phyloP scores from a whole-genome alignment of 2,888 invertebrate genomes.

The Troilus luridus region DNA sequence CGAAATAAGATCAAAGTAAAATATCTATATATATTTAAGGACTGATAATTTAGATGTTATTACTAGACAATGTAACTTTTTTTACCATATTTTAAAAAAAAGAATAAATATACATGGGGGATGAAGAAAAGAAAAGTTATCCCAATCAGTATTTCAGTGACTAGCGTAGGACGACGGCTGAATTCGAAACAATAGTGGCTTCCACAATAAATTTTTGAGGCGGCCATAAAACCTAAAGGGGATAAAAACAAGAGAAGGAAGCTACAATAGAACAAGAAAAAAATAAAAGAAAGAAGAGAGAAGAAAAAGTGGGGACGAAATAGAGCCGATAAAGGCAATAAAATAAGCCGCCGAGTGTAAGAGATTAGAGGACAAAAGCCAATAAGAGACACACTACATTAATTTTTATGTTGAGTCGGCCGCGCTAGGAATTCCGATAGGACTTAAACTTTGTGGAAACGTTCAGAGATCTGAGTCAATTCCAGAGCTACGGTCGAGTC shows the following conservation, averaged over 20 bases:
- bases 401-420: slow-evolving; percentile 1
- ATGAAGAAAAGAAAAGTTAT: background rate
- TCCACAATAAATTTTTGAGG: background rate
- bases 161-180: background rate
- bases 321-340: slow-evolving; percentile 8
- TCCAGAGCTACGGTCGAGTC: background rate
- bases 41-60: too few relatives aligned
- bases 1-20: too few relatives aligned
- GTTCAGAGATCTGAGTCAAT: slow-evolving; percentile 1
- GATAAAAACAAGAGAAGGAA: background rate
- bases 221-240: background rate
- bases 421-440: slow-evolving; percentile 8
- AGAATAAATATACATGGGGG: background rate
- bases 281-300: background rate
- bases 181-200: slow-evolving; percentile 14
- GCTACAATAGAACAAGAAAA: background rate
- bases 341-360: slow-evolving; percentile 31
- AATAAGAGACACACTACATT: slow-evolving; percentile 23
- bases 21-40: too few relatives aligned
- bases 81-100: too few relatives aligned
- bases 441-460: slow-evolving; percentile 18
- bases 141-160: background rate
- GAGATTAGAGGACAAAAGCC: slow-evolving; percentile 34
- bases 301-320: slow-evolving; percentile 1
- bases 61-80: too few relatives aligned